These are phyloP conservation scores for Brachypterus glaber DNA, from an alignment of 2,888 invertebrate genomes.

Conservation along the genomic window DNA sequence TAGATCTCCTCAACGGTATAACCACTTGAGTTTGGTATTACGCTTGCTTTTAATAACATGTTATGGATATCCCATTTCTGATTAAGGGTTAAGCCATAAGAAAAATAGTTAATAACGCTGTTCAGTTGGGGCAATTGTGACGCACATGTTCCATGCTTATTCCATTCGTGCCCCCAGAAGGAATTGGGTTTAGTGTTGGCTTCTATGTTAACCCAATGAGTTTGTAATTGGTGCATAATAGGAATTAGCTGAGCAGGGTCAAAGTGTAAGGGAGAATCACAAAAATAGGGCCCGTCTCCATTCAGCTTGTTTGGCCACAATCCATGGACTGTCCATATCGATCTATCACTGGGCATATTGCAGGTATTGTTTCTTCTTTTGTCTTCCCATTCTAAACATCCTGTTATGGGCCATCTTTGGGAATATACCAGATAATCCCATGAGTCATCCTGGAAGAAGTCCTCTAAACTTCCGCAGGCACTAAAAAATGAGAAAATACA, in stretches of 20 bases:
- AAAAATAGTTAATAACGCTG: slow-evolving; percentile 60
- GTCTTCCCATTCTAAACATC: slow-evolving; percentile 63
- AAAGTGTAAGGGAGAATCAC: slow-evolving; percentile 60
- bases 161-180: slow-evolving; percentile 76
- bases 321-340: slow-evolving; percentile 72
- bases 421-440: slow-evolving; percentile 75
- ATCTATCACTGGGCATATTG: slow-evolving; percentile 48
- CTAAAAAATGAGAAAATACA: no score
- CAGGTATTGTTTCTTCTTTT: slow-evolving; percentile 52
- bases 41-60: slow-evolving; percentile 47
- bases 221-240: slow-evolving; percentile 38
- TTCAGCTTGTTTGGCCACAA: slow-evolving; percentile 71
- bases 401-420: slow-evolving; percentile 69
- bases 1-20: slow-evolving; percentile 45
- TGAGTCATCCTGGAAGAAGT: no score
- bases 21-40: slow-evolving; percentile 46
- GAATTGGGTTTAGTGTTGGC: slow-evolving; percentile 44
- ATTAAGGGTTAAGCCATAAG: slow-evolving; percentile 52
- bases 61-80: slow-evolving; percentile 51
- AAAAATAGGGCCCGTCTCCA: slow-evolving; percentile 58
- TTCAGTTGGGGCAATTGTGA: slow-evolving; percentile 46
- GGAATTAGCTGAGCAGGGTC: slow-evolving; percentile 50
- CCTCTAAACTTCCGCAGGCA: no score
- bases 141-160: slow-evolving; percentile 76
- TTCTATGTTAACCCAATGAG: slow-evolving; percentile 65